Conservation (phyloP, 1,140 invertebrate genomes). For the Bombus waltoni region DNA sequence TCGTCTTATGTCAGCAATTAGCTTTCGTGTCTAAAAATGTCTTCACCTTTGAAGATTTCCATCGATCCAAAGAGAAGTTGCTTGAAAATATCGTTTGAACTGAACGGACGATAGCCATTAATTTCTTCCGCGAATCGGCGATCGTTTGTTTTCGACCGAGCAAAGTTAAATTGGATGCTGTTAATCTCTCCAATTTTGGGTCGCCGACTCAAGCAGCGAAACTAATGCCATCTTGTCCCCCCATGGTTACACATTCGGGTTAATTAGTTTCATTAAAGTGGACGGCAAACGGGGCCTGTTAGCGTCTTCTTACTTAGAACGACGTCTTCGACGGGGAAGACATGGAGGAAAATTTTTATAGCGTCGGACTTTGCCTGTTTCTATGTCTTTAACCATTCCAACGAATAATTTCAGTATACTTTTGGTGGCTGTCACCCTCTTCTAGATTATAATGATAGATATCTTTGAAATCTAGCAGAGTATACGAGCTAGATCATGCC, state of each 20-base stretch:
- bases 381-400: no score
- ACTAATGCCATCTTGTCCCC: conserved; percentile 5
- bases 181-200: conserved; percentile 11
- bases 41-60: background rate
- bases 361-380: background rate
- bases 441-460: no score
- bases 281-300: conserved; percentile 4
- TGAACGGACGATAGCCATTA: background rate
- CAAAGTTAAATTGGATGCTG: conserved; percentile 27
- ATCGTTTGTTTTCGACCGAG: background rate
- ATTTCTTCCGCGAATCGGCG: background rate
- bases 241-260: conserved; percentile 44
- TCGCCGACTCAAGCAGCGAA: background rate
- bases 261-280: conserved; percentile 53
- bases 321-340: background rate
- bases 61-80: background rate
- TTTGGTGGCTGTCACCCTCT: rapidly evolving
- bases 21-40: no score
- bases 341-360: conserved; percentile 5
- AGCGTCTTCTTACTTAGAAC: conserved; percentile 15
- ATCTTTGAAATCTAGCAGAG: no score
- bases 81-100: background rate
- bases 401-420: background rate
- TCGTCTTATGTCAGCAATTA: no score
- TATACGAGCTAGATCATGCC: no score